Evolutionary conservation across 2,113 vertebrate genomes (phyloP), one percentile per base, ranked within the genome.

Genomic region (Phalacrocorax brasilianus): DNA sequence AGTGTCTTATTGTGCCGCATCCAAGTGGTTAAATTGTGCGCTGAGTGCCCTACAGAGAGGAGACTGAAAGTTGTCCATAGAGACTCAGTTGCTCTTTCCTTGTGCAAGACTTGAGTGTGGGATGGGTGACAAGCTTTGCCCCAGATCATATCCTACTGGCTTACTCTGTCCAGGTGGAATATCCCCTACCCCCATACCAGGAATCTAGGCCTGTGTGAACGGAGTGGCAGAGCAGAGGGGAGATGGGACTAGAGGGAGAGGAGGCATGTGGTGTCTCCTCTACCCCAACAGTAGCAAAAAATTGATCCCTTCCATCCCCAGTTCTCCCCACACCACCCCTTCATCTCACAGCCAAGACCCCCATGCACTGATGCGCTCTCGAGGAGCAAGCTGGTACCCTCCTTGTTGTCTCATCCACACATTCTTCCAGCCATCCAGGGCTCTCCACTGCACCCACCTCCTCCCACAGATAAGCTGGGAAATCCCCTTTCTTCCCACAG

Each of bases 311-410:
- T 85, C 26, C 19, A 20, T 66, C 18, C 44, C 17, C 47, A n/a
- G 12, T 40, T 88, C 24, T 85, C 21, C 28, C 6, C 12, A 17
- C 0, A 0, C 58, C 53, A 65, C 8, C 15, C 8, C 11, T 68
- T 62, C 22, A 7, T 32, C 61, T 90, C 22, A 3, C 18, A 65
- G 44, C 53, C 15, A 0, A 38, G 12, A 67, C 18, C 15, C 33
- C 15, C 4, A 4, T 49, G 55, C 10, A 1, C 45, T 45, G 4
- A 26, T 77, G 30, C n/a, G 81, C 50, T 47, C 72, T 81, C 42
- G 28, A 75, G 77, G 38, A 89, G 19, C 33, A 55, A 81, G 32
- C 73, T 86, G 66, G 8, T 70, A 42, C 68, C 13, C 13, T 75
- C 33, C 6, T 44, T 75, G 14, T 40, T 67, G 71, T 38, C 23